Evolutionary conservation across 2,888 invertebrate genomes (phyloP).

Genomic region (Diaprepes abbreviatus): DNA sequence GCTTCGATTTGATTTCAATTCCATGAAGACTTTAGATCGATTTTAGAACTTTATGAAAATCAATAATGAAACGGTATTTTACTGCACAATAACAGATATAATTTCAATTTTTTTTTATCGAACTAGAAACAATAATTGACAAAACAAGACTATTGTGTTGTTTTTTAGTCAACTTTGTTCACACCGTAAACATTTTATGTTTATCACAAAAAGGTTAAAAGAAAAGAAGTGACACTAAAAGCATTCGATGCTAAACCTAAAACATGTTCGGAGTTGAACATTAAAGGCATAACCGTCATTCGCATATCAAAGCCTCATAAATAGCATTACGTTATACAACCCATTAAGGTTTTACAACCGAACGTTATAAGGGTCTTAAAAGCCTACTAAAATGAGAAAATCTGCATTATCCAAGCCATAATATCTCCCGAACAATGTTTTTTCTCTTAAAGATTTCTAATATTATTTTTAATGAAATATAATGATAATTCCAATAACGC

Average conservation of each 20-base stretch:
- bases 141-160: no score
- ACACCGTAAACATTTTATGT: conserved; percentile 5
- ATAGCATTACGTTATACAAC: conserved; percentile 24
- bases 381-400: conserved; percentile 20
- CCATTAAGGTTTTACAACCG: conserved; percentile 25
- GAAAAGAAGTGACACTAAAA: conserved; percentile 17
- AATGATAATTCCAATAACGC: background rate
- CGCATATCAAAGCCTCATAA: conserved; percentile 20
- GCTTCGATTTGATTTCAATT: no score
- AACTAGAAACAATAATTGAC: no score
- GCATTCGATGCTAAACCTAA: conserved; percentile 11
- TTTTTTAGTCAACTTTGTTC: no score
- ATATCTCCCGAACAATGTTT: conserved; percentile 15
- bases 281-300: conserved; percentile 20
- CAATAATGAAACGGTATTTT: no score
- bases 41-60: no score
- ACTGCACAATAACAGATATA: no score
- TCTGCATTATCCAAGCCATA: conserved; percentile 7
- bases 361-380: conserved; percentile 19
- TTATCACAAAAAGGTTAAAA: background rate
- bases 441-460: conserved; percentile 1
- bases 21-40: no score
- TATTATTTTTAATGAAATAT: background rate
- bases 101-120: no score
- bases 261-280: conserved; percentile 14